Evolutionary conservation across 1,140 invertebrate genomes (phyloP).

Genomic region (Drosophila tropicalis): DNA sequence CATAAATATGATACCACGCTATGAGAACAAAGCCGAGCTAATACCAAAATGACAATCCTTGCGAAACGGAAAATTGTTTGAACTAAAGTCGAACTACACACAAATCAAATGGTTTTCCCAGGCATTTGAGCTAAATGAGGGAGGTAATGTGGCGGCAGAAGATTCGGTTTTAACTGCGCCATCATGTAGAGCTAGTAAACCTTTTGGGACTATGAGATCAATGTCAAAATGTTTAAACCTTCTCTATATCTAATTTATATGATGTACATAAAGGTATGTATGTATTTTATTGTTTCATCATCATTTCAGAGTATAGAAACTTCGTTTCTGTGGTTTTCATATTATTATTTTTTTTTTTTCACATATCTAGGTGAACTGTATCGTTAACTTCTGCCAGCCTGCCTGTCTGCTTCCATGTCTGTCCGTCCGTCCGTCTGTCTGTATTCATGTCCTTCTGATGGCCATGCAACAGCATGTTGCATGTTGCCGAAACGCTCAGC

Average conservation of each 20-base stretch:
- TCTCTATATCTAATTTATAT: no score
- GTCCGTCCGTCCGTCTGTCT: background rate
- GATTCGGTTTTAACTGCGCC: no score
- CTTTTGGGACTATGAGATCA: no score
- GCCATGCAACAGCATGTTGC: conserved; percentile 76
- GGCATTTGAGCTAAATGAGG: background rate
- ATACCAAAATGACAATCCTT: background rate
- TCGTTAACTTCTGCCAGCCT: conserved; percentile 27
- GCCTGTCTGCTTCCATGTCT: background rate
- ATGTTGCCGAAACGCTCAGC: conserved; percentile 71
- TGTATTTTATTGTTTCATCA: no score
- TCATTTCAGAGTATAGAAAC: background rate
- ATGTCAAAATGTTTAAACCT: no score
- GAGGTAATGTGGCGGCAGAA: no score
- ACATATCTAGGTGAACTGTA: conserved; percentile 47
- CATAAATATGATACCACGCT: background rate
- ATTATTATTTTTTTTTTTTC: background rate
- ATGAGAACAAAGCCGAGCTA: background rate
- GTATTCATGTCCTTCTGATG: conserved; percentile 53
- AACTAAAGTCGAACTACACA: background rate
- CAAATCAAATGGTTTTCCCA: background rate
- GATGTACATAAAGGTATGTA: no score
- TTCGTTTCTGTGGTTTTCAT: conserved; percentile 13
- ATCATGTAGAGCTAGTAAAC: no score
- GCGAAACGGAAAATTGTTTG: background rate